phyloP scores from a whole-genome alignment of 2,888 invertebrate species.

The Caenorhabditis sp. region DNA sequence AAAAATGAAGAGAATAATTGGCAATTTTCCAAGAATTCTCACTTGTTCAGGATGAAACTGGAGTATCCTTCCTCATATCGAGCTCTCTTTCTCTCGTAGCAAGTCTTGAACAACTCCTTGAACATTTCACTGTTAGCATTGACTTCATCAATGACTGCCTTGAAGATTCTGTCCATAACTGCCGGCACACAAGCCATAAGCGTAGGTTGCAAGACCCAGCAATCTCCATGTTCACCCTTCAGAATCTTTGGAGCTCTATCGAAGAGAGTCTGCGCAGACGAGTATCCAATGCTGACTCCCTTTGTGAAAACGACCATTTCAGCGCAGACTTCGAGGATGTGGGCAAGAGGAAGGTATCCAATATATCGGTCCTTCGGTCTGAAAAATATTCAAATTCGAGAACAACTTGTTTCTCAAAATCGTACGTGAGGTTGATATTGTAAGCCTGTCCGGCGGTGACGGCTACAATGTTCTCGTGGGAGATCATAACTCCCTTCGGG shows the following conservation, averaged over 20 bases:
- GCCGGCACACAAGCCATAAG: conserved; percentile 97
- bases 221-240: conserved; percentile 95
- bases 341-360: conserved; percentile 96
- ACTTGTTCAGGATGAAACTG: conserved; percentile 85
- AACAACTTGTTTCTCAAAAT: no score
- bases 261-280: conserved; percentile 91
- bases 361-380: conserved; percentile 89
- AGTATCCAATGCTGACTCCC: conserved; percentile 93
- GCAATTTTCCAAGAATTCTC: no score
- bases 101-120: conserved; percentile 91
- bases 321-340: conserved; percentile 96
- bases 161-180: conserved; percentile 97
- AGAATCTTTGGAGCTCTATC: conserved; percentile 92
- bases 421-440: conserved; percentile 58
- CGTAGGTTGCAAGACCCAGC: conserved; percentile 92
- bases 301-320: conserved; percentile 84
- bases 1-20: not conserved
- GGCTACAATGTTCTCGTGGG: conserved; percentile 84
- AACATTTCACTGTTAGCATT: conserved; percentile 88
- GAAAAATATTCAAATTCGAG: conserved; percentile 17
- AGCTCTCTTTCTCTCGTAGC: conserved; percentile 93
- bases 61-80: conserved; percentile 88
- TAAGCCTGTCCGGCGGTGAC: conserved; percentile 84
- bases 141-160: conserved; percentile 89
- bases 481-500: conserved; percentile 84